Evolutionary conservation across 2,888 invertebrate genomes (phyloP), one percentile per base, ranked within the genome.

Genomic region (Stratiomys singularior): DNA sequence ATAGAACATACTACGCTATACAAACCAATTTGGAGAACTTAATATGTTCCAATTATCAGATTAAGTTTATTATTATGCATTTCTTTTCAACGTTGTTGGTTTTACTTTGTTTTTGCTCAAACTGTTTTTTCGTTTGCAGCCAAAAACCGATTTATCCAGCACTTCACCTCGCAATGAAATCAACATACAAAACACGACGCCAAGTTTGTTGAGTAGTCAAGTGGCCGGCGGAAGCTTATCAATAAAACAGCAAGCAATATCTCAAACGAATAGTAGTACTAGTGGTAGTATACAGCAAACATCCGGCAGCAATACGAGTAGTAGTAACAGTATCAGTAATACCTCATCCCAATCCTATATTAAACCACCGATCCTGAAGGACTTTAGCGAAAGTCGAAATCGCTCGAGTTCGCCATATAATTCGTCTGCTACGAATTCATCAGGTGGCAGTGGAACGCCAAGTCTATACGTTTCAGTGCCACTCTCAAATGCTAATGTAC

Each of bases 391-490:
- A 1, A 78, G 27, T 74, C 79, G 81, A 9, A 66, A 78, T 37
- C 77, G 79, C 30, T 76, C 80, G 4, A 78, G 76, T 63, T 77
- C 80, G 58, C 69, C 80, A 74, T 80, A 78, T 60, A 71, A 66
- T 80, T 66, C 80, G 66, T 58, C 78, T 18, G 30, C 79, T 76
- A 58, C 77, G 5, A 74, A 37, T 15, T 64, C 81, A 28, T 69
- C 78, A 47, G 71, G 80, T 64, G 63, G 74, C 52, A 83, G 85
- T 44, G 82, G 85, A n/a, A 87, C 88, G 30, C 88, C 88, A 44
- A 89, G 89, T 85, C 89, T 92, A 81, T 91, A 91, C 72, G 92
- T 92, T 23, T 91, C 91, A 27, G 91, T 92, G 81, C 92, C 92
- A 80, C 84, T 92, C 80, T 89, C 89, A 78, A 86, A 86, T 71